These are phyloP conservation scores for Lasioglossum marginatum DNA, from an alignment of 2,888 invertebrate species.

Conservation along the genomic window DNA sequence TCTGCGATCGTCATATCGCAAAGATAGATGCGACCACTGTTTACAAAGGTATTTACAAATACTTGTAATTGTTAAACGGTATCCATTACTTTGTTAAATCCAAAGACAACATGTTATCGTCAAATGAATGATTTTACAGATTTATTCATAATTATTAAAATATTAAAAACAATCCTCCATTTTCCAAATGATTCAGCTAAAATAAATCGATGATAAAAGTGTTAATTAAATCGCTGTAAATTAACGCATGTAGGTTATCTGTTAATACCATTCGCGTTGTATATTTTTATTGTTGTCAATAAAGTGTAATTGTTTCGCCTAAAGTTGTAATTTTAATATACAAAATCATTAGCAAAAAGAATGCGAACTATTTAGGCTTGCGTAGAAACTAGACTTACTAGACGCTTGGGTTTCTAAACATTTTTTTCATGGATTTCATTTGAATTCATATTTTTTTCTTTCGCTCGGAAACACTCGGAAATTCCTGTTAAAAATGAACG, in stretches of 20 bases:
- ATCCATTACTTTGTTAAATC: not conserved
- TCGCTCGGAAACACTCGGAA: too few relatives aligned
- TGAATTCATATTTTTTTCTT: not conserved
- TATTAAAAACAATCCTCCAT: not conserved
- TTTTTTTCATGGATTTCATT: too few relatives aligned
- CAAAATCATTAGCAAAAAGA: not conserved
- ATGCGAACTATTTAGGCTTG: not conserved
- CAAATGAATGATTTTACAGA: not conserved
- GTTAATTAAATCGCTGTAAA: not conserved
- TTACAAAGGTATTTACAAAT: constrained; percentile 62
- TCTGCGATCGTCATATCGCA: constrained; percentile 56
- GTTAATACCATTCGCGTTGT: not conserved
- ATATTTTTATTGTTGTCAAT: not conserved
- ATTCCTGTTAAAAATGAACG: constrained; percentile 53
- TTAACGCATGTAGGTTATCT: constrained; percentile 29
- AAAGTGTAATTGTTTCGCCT: not conserved
- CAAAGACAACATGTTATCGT: not conserved
- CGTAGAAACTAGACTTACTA: not conserved
- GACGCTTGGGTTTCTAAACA: not conserved
- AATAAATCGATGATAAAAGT: not conserved
- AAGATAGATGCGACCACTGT: constrained; percentile 67
- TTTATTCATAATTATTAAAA: not conserved
- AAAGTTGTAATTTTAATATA: constrained; percentile 12
- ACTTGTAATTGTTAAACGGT: not conserved
- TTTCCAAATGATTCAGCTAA: not conserved